Conservation (phyloP, 2,113 vertebrate genomes). For the Bostrychus sinensis region DNA sequence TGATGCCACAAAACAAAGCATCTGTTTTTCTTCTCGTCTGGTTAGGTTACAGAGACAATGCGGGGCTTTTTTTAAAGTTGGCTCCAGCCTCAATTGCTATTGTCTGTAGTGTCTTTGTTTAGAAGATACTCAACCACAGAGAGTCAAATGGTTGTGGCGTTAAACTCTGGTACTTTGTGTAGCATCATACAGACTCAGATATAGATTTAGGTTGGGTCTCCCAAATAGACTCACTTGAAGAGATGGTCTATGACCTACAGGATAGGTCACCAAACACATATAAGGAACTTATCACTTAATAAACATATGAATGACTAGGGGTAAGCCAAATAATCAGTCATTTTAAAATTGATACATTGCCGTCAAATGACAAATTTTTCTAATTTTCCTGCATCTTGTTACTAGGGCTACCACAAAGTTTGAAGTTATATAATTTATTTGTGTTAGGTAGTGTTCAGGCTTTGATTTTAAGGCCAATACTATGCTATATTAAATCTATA, state of each 20-base stretch:
- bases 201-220: neutral
- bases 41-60: slow-evolving; percentile 13
- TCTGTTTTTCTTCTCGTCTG: slow-evolving; percentile 30
- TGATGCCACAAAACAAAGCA: slow-evolving; percentile 9
- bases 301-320: too few relatives aligned
- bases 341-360: too few relatives aligned
- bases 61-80: slow-evolving; percentile 7
- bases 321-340: too few relatives aligned
- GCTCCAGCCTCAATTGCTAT: slow-evolving; percentile 5
- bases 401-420: neutral
- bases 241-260: too few relatives aligned
- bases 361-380: too few relatives aligned
- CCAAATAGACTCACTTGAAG: neutral
- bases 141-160: slow-evolving; percentile 5
- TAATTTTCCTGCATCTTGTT: too few relatives aligned
- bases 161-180: neutral
- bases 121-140: neutral
- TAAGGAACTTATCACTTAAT: too few relatives aligned
- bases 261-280: too few relatives aligned
- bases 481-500: too few relatives aligned
- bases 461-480: too few relatives aligned
- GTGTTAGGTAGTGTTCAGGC: neutral
- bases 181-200: neutral
- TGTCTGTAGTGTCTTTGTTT: slow-evolving; percentile 1
- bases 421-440: neutral